phyloP scores from a whole-genome alignment of 2,797 vertebrate genomes.

The Caiman crocodilus region DNA sequence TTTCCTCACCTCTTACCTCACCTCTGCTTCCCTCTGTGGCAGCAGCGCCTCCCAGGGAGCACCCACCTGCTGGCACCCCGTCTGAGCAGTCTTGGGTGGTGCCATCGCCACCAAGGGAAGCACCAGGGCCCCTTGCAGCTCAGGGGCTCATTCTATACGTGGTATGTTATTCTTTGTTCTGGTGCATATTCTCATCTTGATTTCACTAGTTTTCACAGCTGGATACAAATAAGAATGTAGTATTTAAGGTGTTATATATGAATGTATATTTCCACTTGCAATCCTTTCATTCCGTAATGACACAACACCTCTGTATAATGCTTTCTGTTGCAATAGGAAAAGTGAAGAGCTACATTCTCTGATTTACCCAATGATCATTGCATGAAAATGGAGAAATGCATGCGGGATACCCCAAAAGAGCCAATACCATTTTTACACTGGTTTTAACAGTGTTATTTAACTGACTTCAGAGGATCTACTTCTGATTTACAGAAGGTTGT shows the following conservation, averaged over 20 bases:
- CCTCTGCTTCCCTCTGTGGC: too few relatives aligned
- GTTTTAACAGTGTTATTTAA: background rate
- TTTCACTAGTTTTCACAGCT: background rate
- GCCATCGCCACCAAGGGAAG: too few relatives aligned
- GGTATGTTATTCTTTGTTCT: background rate
- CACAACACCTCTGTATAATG: background rate
- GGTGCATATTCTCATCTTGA: background rate
- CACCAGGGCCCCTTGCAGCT: too few relatives aligned
- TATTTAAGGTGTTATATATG: background rate
- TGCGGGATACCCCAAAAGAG: background rate
- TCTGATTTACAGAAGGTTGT: background rate
- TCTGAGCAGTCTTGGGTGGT: too few relatives aligned
- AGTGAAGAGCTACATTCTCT: background rate
- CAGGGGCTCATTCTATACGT: background rate
- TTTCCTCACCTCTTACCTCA: background rate
- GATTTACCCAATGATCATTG: background rate
- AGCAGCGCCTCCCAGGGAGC: too few relatives aligned
- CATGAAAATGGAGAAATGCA: background rate
- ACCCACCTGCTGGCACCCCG: too few relatives aligned
- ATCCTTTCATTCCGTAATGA: background rate
- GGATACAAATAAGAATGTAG: conserved; percentile 4
- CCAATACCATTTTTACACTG: background rate
- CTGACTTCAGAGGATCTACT: conserved; percentile 9
- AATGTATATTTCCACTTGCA: conserved; percentile 13
- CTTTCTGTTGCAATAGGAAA: background rate